These are phyloP conservation scores for Carlito syrichta DNA, from an alignment of 2,113 vertebrate species.

Conservation along the genomic window DNA sequence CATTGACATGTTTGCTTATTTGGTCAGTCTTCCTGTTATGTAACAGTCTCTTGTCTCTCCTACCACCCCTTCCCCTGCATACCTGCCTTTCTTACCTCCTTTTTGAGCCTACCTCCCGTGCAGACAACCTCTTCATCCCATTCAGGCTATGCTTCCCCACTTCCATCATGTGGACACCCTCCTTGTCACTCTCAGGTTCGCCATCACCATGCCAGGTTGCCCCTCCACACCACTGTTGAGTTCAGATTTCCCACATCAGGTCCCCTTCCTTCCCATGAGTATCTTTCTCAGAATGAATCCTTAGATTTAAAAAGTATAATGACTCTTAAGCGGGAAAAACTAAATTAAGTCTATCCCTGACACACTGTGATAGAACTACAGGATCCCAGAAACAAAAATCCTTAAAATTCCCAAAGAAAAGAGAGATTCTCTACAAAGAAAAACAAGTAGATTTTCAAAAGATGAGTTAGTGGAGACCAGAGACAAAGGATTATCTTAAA, in stretches of 20 bases:
- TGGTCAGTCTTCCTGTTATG: background rate
- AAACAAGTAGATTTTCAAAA: background rate
- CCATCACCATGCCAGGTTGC: background rate
- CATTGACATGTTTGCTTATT: background rate
- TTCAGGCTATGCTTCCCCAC: background rate
- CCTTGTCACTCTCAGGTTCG: fast-evolving
- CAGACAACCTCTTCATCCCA: background rate
- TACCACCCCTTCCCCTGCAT: background rate
- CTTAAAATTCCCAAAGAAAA: background rate
- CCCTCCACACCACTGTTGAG: too few relatives aligned
- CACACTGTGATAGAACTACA: background rate
- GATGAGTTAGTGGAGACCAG: background rate
- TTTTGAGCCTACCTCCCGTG: background rate
- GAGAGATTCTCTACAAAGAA: background rate
- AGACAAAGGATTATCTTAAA: background rate
- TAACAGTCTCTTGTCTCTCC: background rate
- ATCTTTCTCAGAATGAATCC: background rate
- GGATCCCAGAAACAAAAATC: background rate
- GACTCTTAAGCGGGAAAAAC: background rate
- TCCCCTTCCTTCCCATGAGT: background rate
- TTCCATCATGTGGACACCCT: background rate
- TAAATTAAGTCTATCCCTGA: background rate
- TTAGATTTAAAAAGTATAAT: background rate
- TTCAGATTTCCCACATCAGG: background rate
- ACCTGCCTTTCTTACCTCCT: too few relatives aligned